These are phyloP conservation scores for Platynereis dumerilii DNA, from an alignment of 2,888 invertebrate species.

Conservation along the genomic window DNA sequence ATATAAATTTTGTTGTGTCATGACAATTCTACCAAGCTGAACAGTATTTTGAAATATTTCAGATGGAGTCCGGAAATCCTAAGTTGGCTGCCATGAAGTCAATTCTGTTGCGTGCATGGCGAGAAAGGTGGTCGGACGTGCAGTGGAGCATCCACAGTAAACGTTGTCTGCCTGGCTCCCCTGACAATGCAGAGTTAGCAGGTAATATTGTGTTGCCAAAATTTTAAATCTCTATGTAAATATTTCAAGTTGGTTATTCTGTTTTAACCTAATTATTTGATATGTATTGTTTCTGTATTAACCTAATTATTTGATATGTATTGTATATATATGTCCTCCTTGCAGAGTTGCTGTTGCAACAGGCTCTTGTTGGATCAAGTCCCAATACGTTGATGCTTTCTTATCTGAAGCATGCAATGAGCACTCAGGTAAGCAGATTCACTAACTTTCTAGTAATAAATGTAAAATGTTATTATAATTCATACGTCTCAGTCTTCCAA, in stretches of 20 bases:
- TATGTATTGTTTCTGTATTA: too few species aligned
- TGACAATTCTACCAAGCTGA: too few species aligned
- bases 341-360: conserved; percentile 88
- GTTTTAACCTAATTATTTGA: too few species aligned
- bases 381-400: conserved; percentile 90
- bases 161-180: conserved; percentile 57
- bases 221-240: too few species aligned
- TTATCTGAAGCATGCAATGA: conserved; percentile 89
- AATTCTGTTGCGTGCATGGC: conserved; percentile 85
- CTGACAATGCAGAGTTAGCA: conserved; percentile 13
- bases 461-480: background rate
- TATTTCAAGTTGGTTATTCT: too few species aligned
- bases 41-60: too few species aligned
- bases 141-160: conserved; percentile 97
- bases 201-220: conserved; percentile 1
- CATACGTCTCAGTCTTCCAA: too few species aligned
- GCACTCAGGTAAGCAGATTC: conserved; percentile 72
- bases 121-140: conserved; percentile 92
- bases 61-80: background rate
- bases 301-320: too few species aligned
- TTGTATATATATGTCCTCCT: conserved; percentile 64
- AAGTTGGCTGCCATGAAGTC: conserved; percentile 61
- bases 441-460: background rate
- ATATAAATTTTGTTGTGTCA: too few species aligned
- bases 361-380: conserved; percentile 90